Evolutionary conservation across 2,888 invertebrate genomes (phyloP).

Genomic region (Oscheius onirici): DNA sequence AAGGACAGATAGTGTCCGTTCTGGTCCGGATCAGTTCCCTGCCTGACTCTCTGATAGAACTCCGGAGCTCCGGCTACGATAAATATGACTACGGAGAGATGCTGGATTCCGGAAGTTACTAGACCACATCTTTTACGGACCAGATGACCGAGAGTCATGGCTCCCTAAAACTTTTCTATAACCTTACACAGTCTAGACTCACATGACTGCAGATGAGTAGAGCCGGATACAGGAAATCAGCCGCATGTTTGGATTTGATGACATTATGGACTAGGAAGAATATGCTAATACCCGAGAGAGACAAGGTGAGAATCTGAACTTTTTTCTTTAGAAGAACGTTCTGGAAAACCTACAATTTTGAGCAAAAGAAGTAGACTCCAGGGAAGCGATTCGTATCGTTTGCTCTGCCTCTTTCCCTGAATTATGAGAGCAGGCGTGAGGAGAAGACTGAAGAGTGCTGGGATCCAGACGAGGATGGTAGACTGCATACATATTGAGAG

Average conservation of each 20-base stretch:
- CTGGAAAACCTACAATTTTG: conserved; percentile 39
- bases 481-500: conserved; percentile 64
- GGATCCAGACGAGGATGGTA: conserved; percentile 66
- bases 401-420: conserved; percentile 40
- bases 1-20: conserved; percentile 14
- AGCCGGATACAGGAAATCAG: conserved; percentile 60
- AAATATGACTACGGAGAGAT: conserved; percentile 87
- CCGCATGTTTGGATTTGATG: conserved; percentile 38
- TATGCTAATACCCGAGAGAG: conserved; percentile 35
- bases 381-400: conserved; percentile 45
- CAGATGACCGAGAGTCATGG: conserved; percentile 76
- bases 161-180: conserved; percentile 43
- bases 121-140: conserved; percentile 87
- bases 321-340: no score
- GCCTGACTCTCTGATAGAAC: conserved; percentile 59
- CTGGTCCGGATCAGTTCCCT: conserved; percentile 31
- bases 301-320: conserved; percentile 31
- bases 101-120: conserved; percentile 87
- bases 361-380: conserved; percentile 38
- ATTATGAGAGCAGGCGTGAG: conserved; percentile 50
- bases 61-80: conserved; percentile 78
- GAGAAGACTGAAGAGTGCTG: conserved; percentile 53
- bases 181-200: conserved; percentile 18
- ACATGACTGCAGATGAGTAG: conserved; percentile 59
- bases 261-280: conserved; percentile 43